These are phyloP conservation scores for Oxystoma pomonae DNA, from an alignment of 2,888 invertebrate species.

Conservation along the genomic window DNA sequence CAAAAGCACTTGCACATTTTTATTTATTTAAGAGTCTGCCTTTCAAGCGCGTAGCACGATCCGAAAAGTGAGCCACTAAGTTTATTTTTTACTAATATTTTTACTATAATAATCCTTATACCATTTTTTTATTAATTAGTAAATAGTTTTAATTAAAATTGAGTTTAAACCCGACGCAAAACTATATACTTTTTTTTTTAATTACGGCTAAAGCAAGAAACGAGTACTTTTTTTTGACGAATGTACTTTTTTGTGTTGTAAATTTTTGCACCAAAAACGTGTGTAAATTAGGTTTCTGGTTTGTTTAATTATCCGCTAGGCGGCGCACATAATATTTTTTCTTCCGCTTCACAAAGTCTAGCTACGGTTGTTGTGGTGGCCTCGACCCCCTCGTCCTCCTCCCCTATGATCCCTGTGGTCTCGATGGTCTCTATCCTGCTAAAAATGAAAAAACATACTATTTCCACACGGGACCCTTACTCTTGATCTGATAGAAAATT, in stretches of 20 bases:
- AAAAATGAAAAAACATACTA: constrained; percentile 27
- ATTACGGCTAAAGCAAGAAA: neutral
- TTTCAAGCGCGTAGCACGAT: constrained; percentile 40
- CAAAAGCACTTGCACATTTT: constrained; percentile 44
- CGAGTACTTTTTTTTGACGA: constrained; percentile 9
- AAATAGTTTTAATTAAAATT: constrained; percentile 21
- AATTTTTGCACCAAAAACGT: neutral
- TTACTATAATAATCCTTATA: constrained; percentile 45
- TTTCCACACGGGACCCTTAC: constrained; percentile 3
- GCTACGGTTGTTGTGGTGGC: constrained; percentile 41
- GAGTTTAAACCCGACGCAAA: neutral
- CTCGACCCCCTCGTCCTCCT: constrained; percentile 35
- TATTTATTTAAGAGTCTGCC: constrained; percentile 25
- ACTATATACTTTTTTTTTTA: constrained; percentile 10
- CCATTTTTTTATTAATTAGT: constrained; percentile 39
- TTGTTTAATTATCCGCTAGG: neutral
- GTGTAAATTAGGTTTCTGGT: neutral
- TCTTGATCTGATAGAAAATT: too few relatives aligned
- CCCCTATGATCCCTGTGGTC: constrained; percentile 39
- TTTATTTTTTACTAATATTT: constrained; percentile 42
- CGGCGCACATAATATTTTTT: neutral
- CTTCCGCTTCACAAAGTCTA: constrained; percentile 11
- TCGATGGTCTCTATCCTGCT: constrained; percentile 43
- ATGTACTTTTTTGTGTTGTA: constrained; percentile 18
- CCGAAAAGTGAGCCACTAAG: constrained; percentile 46